These are phyloP conservation scores for Melanargia galathea DNA, from an alignment of 2,888 invertebrate species.

Conservation along the genomic window DNA sequence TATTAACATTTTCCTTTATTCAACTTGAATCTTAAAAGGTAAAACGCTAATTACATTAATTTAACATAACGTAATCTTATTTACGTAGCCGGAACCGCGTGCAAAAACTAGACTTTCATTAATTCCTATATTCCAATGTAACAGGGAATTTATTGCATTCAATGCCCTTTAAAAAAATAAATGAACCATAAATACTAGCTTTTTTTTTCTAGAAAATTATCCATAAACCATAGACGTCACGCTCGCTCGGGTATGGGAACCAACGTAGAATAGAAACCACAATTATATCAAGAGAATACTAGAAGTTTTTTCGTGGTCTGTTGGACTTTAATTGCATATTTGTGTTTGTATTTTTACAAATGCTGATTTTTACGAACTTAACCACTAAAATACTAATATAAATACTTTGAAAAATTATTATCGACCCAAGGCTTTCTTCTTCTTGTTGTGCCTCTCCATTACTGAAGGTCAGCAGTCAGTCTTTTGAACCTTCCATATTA, in stretches of 20 bases:
- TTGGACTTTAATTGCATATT: not conserved
- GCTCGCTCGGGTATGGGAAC: slow-evolving; percentile 25
- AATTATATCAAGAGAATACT: slow-evolving; percentile 15
- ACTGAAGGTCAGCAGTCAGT: too few species aligned
- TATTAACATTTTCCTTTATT: too few species aligned
- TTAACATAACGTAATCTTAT: not conserved
- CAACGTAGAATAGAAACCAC: slow-evolving; percentile 19
- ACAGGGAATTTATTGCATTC: slow-evolving; percentile 16
- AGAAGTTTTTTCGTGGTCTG: slow-evolving; percentile 10
- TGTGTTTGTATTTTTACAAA: not conserved
- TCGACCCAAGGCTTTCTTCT: too few species aligned
- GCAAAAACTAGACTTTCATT: not conserved
- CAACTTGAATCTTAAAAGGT: too few species aligned
- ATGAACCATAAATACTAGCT: slow-evolving; percentile 40
- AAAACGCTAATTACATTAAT: too few species aligned
- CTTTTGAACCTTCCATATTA: too few species aligned
- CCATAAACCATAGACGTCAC: slow-evolving; percentile 27
- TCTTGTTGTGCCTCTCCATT: too few species aligned
- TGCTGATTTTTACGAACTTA: too few species aligned
- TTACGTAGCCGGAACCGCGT: not conserved
- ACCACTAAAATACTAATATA: too few species aligned
- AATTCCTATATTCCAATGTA: slow-evolving; percentile 14
- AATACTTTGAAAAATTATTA: too few species aligned
- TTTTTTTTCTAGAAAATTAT: slow-evolving; percentile 35
- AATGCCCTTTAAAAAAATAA: slow-evolving; percentile 41